phyloP scores from a whole-genome alignment of 2,113 vertebrate species.

The Coreoperca whiteheadi region DNA sequence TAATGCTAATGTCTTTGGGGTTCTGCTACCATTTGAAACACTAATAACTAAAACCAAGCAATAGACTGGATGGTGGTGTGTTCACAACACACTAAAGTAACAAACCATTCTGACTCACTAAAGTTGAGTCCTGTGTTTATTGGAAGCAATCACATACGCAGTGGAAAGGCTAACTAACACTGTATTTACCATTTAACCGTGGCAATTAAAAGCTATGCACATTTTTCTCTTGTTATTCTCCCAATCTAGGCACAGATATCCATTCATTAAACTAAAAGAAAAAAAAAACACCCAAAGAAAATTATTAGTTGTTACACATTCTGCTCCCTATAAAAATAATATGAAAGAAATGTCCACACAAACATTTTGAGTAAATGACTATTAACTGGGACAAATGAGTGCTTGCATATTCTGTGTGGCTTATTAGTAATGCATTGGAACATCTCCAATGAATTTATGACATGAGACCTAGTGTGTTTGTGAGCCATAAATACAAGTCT shows the following conservation, averaged over 20 bases:
- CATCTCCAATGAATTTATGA: neutral
- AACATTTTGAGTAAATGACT: neutral
- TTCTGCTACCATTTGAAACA: slow-evolving; percentile 6
- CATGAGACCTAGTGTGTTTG: slow-evolving; percentile 23
- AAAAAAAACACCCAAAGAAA: slow-evolving; percentile 7
- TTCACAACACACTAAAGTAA: neutral
- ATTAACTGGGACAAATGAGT: slow-evolving; percentile 6
- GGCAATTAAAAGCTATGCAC: slow-evolving; percentile 1
- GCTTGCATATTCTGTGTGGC: slow-evolving; percentile 48
- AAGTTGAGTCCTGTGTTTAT: slow-evolving; percentile 34
- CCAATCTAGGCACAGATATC: slow-evolving; percentile 60
- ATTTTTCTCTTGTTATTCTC: neutral
- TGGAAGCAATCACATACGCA: slow-evolving; percentile 32
- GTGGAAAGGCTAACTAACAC: slow-evolving; percentile 29
- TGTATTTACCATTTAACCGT: neutral
- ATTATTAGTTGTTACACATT: slow-evolving; percentile 35
- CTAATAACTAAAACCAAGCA: neutral
- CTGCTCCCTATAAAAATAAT: slow-evolving; percentile 6
- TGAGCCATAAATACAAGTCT: slow-evolving; percentile 50
- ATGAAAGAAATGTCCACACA: slow-evolving; percentile 14
- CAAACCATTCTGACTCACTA: slow-evolving; percentile 18
- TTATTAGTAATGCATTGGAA: slow-evolving; percentile 47
- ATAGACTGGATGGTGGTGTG: neutral
- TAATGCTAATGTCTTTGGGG: neutral
- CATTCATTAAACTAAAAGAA: slow-evolving; percentile 33